phyloP scores from a whole-genome alignment of 2,888 invertebrate species.

The Ischnura elegans region DNA sequence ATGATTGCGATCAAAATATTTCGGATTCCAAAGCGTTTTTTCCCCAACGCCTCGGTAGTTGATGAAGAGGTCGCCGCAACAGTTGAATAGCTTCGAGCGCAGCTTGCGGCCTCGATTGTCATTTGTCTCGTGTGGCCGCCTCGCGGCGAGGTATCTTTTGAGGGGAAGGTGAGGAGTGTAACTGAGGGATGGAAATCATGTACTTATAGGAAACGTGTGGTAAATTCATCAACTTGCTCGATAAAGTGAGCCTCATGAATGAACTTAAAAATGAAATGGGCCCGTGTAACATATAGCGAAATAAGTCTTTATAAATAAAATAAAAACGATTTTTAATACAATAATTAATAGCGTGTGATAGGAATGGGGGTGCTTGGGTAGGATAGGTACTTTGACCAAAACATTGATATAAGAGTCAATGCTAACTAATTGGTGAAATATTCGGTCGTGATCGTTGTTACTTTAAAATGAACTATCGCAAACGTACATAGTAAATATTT shows the following conservation, averaged over 20 bases:
- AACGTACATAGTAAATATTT: too few relatives aligned
- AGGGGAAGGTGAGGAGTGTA: not conserved
- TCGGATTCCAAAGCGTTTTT: not conserved
- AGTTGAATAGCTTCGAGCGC: not conserved
- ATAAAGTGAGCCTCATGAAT: not conserved
- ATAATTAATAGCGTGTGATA: too few relatives aligned
- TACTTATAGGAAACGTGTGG: too few relatives aligned
- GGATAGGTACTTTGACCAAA: too few relatives aligned
- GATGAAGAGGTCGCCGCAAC: constrained; percentile 4
- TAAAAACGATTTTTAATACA: too few relatives aligned
- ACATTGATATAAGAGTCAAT: too few relatives aligned
- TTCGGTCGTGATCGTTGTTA: too few relatives aligned
- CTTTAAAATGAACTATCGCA: too few relatives aligned
- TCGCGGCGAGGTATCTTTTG: not conserved
- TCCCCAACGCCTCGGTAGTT: not conserved
- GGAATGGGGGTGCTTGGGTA: too few relatives aligned
- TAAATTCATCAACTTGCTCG: not conserved
- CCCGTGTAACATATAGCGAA: not conserved
- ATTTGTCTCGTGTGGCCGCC: not conserved
- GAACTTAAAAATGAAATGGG: not conserved
- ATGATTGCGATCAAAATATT: not conserved
- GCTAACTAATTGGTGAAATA: too few relatives aligned
- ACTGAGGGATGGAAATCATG: not conserved
- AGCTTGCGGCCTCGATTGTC: not conserved
- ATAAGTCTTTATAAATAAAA: too few relatives aligned